phyloP scores from a whole-genome alignment of 2,797 vertebrate species.

The Numenius phaeopus region DNA sequence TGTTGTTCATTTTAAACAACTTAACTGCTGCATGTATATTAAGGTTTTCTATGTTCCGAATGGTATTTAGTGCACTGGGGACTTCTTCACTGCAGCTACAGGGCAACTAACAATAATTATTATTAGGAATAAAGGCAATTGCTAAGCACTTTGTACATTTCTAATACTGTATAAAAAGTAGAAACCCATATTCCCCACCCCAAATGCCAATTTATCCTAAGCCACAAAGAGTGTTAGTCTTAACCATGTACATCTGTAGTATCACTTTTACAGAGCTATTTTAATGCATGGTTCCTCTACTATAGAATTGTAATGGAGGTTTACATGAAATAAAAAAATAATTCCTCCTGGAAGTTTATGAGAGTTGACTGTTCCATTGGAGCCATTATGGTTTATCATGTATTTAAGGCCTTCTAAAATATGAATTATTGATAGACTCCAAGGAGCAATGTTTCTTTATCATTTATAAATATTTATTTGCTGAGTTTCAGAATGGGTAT shows the following conservation, averaged over 20 bases:
- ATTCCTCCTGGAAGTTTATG: slow-evolving; percentile 11
- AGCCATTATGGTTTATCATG: slow-evolving; percentile 59
- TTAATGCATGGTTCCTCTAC: background rate
- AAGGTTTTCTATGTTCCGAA: background rate
- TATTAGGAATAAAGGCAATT: slow-evolving; percentile 7
- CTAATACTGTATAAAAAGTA: background rate
- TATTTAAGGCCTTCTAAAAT: slow-evolving; percentile 68
- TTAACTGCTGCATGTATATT: background rate
- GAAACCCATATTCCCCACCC: background rate
- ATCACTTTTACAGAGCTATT: background rate
- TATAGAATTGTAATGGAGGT: background rate
- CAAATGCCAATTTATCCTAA: background rate
- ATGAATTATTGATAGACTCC: slow-evolving; percentile 71
- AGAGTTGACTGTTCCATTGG: slow-evolving; percentile 59
- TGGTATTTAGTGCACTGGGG: background rate
- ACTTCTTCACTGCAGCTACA: background rate
- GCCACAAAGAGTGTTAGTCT: background rate
- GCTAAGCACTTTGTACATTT: background rate
- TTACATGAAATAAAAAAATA: slow-evolving; percentile 1
- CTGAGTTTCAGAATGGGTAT: slow-evolving; percentile 31
- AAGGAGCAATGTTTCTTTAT: slow-evolving; percentile 57
- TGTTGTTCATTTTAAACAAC: background rate
- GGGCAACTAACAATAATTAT: background rate
- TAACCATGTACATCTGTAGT: background rate
- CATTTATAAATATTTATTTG: slow-evolving; percentile 72